Base-by-base conservation (phyloP, 2,113 vertebrate species). In the Tenrec ecaudatus region DNA sequence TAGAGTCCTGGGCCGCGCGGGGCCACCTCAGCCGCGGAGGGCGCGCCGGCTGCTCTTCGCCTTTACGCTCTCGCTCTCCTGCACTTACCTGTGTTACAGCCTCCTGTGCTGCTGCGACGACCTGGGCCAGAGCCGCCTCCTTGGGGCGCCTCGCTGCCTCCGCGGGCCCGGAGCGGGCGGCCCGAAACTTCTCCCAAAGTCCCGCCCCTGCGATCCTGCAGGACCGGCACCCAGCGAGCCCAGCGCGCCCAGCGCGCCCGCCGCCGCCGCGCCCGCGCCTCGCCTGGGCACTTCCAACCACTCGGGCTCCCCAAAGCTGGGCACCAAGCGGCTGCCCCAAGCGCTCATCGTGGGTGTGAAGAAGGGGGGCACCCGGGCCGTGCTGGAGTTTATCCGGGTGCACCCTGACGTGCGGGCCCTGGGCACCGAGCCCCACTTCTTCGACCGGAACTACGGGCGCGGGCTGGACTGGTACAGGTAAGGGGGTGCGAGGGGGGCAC, bases 381-480 rank as follows among this genome's bases (percentile, higher is more conserved):
- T 99, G 95, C 98, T 99, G 98, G 99, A 99, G 98, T 99, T 99
- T 97, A 99, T 99, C 97, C 98, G 99, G 76, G 99, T 99, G 96
- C 99, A 99, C 97, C 99, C 99, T 93, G 99, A 99, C 97, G 99
- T 99, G 97, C 98, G 99, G 96, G 99, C 99, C 0, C 96, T 99
- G 91, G 99, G 99, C 94, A 99, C 99, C 3, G 99, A 99, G 97
- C 99, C 99, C 66, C 99, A 99, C 98, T 99, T 99, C 98, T 99
- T 99, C 97, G 99, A 99, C 98, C 97, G 99, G 90, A 99, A 99
- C 98, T 99, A 99, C 97, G 98, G 99, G 93, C 98, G 98, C 92
- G 99, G 99, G 82, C 97, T 99, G 94, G 99, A 99, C 95, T 99
- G 99, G 99, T 99, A 99, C 99, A 99, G 99, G 99, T 99, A 98